Conservation (phyloP, 2,888 invertebrate species). For the Endomychus coccineus region DNA sequence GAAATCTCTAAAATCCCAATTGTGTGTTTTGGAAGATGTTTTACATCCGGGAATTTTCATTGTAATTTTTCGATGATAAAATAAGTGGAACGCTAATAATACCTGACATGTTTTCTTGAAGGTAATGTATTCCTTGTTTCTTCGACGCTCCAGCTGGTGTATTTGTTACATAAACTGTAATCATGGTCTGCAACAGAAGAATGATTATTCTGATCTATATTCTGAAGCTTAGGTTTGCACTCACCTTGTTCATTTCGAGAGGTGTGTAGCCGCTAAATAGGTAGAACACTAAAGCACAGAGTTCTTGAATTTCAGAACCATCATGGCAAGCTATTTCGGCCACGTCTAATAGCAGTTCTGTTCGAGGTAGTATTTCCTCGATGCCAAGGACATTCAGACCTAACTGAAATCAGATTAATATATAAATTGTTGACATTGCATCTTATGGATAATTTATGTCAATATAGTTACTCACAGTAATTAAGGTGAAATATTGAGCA, state of each 20-base stretch:
- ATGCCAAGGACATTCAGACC: constrained; percentile 2
- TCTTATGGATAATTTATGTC: too few relatives aligned
- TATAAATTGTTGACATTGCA: too few relatives aligned
- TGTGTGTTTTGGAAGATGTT: too few relatives aligned
- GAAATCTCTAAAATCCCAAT: too few relatives aligned
- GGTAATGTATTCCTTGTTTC: constrained; percentile 9
- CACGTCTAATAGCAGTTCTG: constrained; percentile 1
- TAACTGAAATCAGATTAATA: neutral
- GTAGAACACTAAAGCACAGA: constrained; percentile 6
- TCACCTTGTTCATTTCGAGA: constrained; percentile 9
- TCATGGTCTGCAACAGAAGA: constrained; percentile 3
- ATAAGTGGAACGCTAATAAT: too few relatives aligned
- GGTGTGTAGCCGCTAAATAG: constrained; percentile 5
- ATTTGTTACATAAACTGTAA: constrained; percentile 8
- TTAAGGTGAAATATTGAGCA: neutral
- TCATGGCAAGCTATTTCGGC: constrained; percentile 9
- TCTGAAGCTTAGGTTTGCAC: too few relatives aligned
- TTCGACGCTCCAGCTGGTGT: constrained; percentile 8
- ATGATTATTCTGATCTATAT: too few relatives aligned
- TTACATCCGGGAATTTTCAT: too few relatives aligned
- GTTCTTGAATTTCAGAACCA: constrained; percentile 1
- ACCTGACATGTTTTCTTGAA: too few relatives aligned
- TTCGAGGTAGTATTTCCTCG: constrained; percentile 6
- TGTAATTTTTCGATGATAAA: too few relatives aligned
- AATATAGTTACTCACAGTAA: constrained; percentile 1